Conservation (phyloP, 35 echinoderm and acorn worm species). For the Chiridota heheva region DNA sequence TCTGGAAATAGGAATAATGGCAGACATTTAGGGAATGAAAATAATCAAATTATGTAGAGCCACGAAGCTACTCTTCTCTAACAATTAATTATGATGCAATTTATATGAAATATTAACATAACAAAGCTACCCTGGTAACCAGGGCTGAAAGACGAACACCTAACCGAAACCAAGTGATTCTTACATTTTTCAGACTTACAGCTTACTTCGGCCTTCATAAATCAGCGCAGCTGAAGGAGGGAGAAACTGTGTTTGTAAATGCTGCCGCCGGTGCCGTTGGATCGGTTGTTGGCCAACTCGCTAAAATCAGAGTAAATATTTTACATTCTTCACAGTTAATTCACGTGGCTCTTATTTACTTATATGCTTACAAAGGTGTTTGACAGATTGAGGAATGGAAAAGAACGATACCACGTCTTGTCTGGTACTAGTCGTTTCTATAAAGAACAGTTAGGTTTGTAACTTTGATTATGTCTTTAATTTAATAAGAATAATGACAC, state of each 20-base stretch:
- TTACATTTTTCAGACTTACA: slow-evolving; percentile 41
- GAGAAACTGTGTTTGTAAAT: slow-evolving; percentile 70
- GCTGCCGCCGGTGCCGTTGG: slow-evolving; percentile 86
- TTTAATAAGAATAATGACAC: not conserved
- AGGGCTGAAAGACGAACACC: too few relatives aligned
- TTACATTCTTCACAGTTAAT: not conserved
- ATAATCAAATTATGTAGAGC: not conserved
- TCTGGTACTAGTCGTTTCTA: not conserved
- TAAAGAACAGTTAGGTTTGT: not conserved
- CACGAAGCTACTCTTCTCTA: not conserved
- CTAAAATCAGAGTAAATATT: slow-evolving; percentile 69
- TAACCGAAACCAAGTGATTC: not conserved
- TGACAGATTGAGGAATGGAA: not conserved
- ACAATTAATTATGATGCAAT: not conserved
- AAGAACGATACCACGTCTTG: not conserved
- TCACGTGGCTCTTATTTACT: not conserved
- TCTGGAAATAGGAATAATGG: not conserved
- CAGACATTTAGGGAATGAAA: not conserved
- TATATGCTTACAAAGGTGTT: not conserved
- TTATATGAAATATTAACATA: not conserved
- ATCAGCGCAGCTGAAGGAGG: slow-evolving; percentile 49
- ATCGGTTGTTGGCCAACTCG: slow-evolving; percentile 80
- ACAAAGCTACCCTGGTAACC: too few relatives aligned
- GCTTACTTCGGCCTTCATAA: slow-evolving; percentile 70
- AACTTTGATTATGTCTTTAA: not conserved